Conservation (phyloP, 1,140 invertebrate species). For the Globodera ellingtonae region DNA sequence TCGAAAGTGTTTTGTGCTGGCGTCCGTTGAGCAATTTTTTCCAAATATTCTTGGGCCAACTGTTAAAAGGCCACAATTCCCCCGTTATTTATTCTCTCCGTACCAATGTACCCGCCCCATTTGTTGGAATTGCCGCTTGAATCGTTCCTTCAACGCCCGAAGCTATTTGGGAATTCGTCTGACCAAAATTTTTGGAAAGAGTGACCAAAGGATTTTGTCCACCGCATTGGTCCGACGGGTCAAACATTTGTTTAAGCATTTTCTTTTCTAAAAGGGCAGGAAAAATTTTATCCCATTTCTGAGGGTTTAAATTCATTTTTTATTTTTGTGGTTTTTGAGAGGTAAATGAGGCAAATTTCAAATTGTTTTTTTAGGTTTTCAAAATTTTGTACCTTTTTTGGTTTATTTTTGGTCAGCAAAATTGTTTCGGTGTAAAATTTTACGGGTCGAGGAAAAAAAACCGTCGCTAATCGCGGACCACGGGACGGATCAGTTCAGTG, state of each 20-base stretch:
- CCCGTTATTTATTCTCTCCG: neutral
- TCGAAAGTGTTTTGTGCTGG: constrained; percentile 31
- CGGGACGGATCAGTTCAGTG: no score
- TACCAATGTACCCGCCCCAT: constrained; percentile 17
- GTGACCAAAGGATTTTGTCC: constrained; percentile 34
- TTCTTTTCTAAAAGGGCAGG: neutral
- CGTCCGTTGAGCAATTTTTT: constrained; percentile 25
- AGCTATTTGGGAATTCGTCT: constrained; percentile 13
- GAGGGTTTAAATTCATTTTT: no score
- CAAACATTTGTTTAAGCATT: constrained; percentile 36
- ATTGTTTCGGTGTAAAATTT: no score
- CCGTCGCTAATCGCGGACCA: no score
- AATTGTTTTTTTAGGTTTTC: no score
- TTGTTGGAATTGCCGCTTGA: neutral
- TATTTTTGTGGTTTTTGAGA: no score
- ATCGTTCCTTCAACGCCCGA: constrained; percentile 34
- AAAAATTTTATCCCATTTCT: no score
- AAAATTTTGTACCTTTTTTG: no score
- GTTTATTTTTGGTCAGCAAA: no score
- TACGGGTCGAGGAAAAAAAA: no score
- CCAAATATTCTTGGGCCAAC: constrained; percentile 42
- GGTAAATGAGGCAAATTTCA: no score
- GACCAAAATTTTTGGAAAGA: constrained; percentile 35
- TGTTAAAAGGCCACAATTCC: neutral
- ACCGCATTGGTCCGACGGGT: constrained; percentile 33